Conservation (phyloP, 2,113 vertebrate genomes). For the Neomonachus schauinslandi region DNA sequence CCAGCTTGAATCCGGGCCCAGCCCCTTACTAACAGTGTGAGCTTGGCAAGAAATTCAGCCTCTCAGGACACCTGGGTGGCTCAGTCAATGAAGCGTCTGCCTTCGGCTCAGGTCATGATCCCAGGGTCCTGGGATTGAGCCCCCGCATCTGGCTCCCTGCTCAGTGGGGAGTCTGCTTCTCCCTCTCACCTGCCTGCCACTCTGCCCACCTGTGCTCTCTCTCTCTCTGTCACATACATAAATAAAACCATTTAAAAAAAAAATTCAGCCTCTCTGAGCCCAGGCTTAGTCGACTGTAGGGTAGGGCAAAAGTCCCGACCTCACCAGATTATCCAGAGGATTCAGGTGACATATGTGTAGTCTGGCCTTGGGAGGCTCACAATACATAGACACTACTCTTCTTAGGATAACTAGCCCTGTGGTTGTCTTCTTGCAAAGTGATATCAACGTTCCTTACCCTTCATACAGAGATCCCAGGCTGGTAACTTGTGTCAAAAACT, state of each 20-base stretch:
- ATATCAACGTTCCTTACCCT: background rate
- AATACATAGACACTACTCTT: no score
- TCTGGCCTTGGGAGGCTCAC: accelerated
- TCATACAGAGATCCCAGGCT: background rate
- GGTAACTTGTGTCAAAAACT: background rate
- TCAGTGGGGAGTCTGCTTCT: no score
- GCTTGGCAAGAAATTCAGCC: background rate
- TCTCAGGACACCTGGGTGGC: background rate
- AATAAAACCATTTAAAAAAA: background rate
- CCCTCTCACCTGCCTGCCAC: no score
- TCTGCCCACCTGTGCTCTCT: no score
- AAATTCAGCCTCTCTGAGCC: background rate
- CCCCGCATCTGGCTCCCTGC: no score
- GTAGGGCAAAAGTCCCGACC: accelerated
- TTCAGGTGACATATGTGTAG: accelerated
- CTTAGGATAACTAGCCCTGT: background rate
- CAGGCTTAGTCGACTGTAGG: no score
- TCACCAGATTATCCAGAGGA: background rate
- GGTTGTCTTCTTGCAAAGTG: background rate
- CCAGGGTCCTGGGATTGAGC: no score
- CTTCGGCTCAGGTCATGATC: no score
- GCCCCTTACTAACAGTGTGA: background rate
- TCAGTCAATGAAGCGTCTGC: no score
- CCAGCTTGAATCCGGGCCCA: background rate
- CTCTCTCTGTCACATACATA: no score